Percentiles rank a stretch among this genome's conserved stretches.
Conservation (phyloP, 2,113 vertebrate species). For the Rousettus leschenaultii region DNA sequence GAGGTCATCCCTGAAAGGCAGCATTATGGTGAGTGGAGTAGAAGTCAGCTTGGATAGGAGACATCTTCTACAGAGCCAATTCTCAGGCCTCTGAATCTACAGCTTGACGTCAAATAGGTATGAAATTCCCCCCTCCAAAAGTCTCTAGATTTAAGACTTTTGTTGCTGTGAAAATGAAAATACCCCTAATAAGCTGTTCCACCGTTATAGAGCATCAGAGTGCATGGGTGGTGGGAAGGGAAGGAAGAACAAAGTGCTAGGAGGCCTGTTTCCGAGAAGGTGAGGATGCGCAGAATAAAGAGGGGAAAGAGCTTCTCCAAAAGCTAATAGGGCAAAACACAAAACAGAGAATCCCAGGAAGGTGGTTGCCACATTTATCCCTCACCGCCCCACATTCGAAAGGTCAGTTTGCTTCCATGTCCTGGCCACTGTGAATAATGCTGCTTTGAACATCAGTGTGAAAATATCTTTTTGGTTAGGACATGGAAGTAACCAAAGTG, state of each 20-base stretch:
- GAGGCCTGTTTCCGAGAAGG: neutral
- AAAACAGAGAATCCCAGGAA: neutral
- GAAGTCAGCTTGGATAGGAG: neutral
- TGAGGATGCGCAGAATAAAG: neutral
- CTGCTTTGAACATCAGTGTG: no score
- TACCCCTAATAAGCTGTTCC: neutral
- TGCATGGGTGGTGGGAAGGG: neutral
- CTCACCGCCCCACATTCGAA: neutral
- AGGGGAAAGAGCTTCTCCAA: neutral
- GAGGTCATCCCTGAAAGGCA: neutral
- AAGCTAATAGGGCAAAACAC: neutral
- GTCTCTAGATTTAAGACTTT: neutral
- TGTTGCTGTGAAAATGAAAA: neutral
- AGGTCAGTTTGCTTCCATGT: no score
- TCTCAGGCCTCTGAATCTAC: neutral
- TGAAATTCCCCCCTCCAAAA: neutral
- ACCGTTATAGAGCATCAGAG: neutral
- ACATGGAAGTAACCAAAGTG: no score
- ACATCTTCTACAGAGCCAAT: neutral
- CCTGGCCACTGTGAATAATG: no score
- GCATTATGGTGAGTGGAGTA: no score
- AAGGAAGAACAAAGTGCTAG: neutral
- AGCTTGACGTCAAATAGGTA: neutral
- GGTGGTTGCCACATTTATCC: neutral
- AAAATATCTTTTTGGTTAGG: no score